Evolutionary conservation across 2,888 invertebrate species (phyloP).

Genomic region (Cantharis nigra): DNA sequence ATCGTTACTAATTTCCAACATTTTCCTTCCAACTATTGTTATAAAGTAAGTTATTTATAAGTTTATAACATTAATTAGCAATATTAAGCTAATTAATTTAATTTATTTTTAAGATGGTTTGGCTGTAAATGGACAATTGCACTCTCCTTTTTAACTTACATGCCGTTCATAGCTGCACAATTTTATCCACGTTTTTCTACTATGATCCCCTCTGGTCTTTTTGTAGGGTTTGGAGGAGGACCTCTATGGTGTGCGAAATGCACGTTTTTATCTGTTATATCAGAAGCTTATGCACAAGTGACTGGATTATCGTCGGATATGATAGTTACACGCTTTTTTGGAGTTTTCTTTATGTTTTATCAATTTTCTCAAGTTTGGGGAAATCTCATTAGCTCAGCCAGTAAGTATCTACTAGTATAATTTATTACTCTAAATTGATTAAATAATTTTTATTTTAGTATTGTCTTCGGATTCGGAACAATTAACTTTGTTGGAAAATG

Average conservation of each 20-base stretch:
- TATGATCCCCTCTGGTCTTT: slow-evolving; percentile 79
- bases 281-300: slow-evolving; percentile 77
- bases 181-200: slow-evolving; percentile 87
- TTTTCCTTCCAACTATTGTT: slow-evolving; percentile 82
- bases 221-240: slow-evolving; percentile 87
- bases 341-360: slow-evolving; percentile 94
- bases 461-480: background rate
- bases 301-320: slow-evolving; percentile 73
- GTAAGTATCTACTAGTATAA: slow-evolving; percentile 56
- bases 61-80: background rate
- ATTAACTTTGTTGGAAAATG: background rate
- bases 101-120: slow-evolving; percentile 67
- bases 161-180: slow-evolving; percentile 89
- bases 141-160: slow-evolving; percentile 83
- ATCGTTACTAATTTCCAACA: slow-evolving; percentile 85
- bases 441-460: background rate
- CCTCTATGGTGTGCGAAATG: slow-evolving; percentile 97
- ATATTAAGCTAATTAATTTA: background rate
- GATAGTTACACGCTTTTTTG: slow-evolving; percentile 89
- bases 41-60: slow-evolving; percentile 67
- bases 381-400: slow-evolving; percentile 85
- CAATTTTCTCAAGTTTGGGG: slow-evolving; percentile 97
- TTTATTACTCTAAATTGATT: background rate
- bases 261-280: slow-evolving; percentile 84
- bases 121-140: slow-evolving; percentile 92